phyloP scores from a whole-genome alignment of 2,113 vertebrate species.

The Paramisgurnus dabryanus region DNA sequence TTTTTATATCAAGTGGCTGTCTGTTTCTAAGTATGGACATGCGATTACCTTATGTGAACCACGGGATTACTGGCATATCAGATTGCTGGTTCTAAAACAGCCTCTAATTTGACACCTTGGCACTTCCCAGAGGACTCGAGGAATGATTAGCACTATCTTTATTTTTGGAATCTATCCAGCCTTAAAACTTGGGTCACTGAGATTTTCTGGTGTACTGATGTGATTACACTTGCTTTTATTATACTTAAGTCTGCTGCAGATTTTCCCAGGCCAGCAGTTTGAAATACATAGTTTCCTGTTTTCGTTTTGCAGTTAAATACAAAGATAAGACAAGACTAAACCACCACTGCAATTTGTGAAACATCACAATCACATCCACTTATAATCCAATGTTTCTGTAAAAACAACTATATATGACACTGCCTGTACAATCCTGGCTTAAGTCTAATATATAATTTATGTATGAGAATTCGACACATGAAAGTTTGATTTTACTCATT shows the following conservation, averaged over 20 bases:
- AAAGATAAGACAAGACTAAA: neutral
- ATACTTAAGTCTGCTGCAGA: neutral
- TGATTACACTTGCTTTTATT: neutral
- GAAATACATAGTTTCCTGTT: slow-evolving; percentile 19
- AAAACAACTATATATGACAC: neutral
- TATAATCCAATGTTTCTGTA: neutral
- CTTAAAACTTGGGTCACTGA: neutral
- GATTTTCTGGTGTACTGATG: neutral
- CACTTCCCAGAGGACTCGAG: slow-evolving; percentile 42
- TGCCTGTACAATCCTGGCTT: too few species aligned
- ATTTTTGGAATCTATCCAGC: slow-evolving; percentile 21
- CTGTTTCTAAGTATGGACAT: slow-evolving; percentile 30
- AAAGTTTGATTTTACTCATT: too few species aligned
- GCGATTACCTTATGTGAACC: slow-evolving; percentile 4
- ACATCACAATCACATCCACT: neutral
- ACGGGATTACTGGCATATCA: slow-evolving; percentile 12
- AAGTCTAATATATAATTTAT: too few species aligned
- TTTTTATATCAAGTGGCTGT: slow-evolving; percentile 2
- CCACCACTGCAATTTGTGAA: neutral
- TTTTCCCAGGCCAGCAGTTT: neutral
- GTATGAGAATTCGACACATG: too few species aligned
- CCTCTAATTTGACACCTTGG: slow-evolving; percentile 35
- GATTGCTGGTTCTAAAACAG: slow-evolving; percentile 43
- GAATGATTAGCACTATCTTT: slow-evolving; percentile 41
- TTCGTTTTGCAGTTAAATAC: neutral